Evolutionary conservation across 2,888 invertebrate species (phyloP), one percentile per base, ranked within the genome.

Genomic region (Limnephilus marmoratus): DNA sequence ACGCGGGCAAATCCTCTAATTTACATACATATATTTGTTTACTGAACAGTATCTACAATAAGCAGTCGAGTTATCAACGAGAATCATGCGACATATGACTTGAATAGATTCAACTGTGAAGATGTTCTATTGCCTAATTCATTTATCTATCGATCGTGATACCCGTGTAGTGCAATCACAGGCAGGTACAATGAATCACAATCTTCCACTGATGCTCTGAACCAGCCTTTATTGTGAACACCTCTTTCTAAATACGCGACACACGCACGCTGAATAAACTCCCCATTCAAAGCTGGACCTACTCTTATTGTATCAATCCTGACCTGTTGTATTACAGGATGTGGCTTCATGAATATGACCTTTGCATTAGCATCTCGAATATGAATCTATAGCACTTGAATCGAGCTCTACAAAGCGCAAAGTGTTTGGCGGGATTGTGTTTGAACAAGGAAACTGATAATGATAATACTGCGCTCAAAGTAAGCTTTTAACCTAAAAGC

Each of bases 401-500:
- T 86, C 11, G 41, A 37, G 41, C 9, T n/a, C 85, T n/a, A n/a
- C 41, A 85, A 41, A 85, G 41, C 41, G 12, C 41, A n/a, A n/a
- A 13, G 24, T 45, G 41, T 68, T 53, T 68, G 53, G 37, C 85
- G 12, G 81, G 37, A 37, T 80, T 41, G n/a, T 92, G 88, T 92
- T 92, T 90, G 83, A 53, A 92, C 85, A 92, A 53, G 24, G 53
- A 68, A 85, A 31, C 37, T 31, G 18, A 88, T 88, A 53, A 53
- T 31, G 18, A 88, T 88, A 53, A 53, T 7, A 15, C 24, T 31
- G 90, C 12, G 15, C 49, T 18, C 85, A 92, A 90, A 89, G 7
- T 18, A 82, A 89, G 92, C 92, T 92, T 92, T 92, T 92, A 92
- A 85, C 90, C 89, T 49, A 81, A 85, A 86, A 83, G 81, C 89